phyloP scores from a whole-genome alignment of 1,140 invertebrate genomes.

The Drosophila hydei region DNA sequence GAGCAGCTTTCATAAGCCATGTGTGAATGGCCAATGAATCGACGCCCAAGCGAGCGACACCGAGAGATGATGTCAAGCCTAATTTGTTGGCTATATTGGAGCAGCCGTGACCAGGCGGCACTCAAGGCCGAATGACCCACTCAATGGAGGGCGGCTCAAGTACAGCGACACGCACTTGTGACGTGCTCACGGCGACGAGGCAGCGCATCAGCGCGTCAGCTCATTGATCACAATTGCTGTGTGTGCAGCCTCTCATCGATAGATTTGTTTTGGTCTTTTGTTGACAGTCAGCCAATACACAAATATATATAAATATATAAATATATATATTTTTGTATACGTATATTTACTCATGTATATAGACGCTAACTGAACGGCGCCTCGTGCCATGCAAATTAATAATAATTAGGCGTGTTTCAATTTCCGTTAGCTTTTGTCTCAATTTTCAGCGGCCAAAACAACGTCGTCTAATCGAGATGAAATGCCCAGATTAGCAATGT shows the following conservation, averaged over 20 bases:
- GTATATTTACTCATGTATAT: conserved; percentile 17
- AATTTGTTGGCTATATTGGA: conserved; percentile 44
- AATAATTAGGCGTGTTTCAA: conserved; percentile 72
- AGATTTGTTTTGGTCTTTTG: conserved; percentile 36
- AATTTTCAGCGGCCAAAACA: not conserved
- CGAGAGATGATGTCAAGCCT: conserved; percentile 54
- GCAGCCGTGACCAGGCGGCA: conserved; percentile 28
- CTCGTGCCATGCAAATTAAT: conserved; percentile 72
- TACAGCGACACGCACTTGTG: conserved; percentile 52
- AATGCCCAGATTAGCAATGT: conserved; percentile 22
- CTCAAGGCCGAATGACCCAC: conserved; percentile 38
- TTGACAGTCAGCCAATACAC: conserved; percentile 31
- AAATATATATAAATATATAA: not conserved
- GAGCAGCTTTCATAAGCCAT: conserved; percentile 14
- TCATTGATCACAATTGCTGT: conserved; percentile 69
- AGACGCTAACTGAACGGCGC: conserved; percentile 32
- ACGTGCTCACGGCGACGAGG: conserved; percentile 42
- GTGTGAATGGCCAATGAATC: conserved; percentile 28
- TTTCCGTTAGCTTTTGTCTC: conserved; percentile 42
- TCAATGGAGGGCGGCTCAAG: conserved; percentile 16
- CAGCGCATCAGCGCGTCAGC: conserved; percentile 10
- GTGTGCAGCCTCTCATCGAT: conserved; percentile 45
- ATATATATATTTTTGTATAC: too few relatives aligned
- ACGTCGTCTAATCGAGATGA: conserved; percentile 33
- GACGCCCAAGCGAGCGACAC: conserved; percentile 20